Percentiles rank a stretch among this genome's conserved stretches.
These are phyloP conservation scores for Lepidurus arcticus DNA, from an alignment of 1,140 invertebrate genomes.

Conservation along the genomic window DNA sequence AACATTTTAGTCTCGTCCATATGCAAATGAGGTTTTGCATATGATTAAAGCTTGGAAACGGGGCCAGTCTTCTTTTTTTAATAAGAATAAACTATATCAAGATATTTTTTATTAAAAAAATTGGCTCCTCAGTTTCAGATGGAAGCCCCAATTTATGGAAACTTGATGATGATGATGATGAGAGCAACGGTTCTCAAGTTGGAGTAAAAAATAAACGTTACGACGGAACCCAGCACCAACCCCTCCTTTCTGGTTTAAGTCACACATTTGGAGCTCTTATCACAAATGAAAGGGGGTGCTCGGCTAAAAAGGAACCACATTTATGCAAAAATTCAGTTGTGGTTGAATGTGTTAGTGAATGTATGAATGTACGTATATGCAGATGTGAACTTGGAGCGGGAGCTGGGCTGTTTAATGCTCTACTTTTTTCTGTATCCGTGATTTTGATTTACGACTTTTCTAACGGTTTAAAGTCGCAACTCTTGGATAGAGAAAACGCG, in stretches of 20 bases:
- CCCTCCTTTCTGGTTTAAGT: not conserved
- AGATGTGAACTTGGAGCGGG: slow-evolving; percentile 8
- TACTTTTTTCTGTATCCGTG: slow-evolving; percentile 9
- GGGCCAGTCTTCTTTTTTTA: not conserved
- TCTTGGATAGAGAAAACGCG: slow-evolving; percentile 15
- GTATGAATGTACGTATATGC: not conserved
- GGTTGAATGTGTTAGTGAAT: slow-evolving; percentile 11
- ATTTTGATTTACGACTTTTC: slow-evolving; percentile 22
- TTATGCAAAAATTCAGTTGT: slow-evolving; percentile 15
- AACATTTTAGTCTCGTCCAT: slow-evolving; percentile 8
- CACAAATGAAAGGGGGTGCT: not conserved
- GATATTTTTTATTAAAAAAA: not conserved
- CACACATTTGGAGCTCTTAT: slow-evolving; percentile 2
- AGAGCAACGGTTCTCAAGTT: not conserved
- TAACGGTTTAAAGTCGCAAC: slow-evolving; percentile 13
- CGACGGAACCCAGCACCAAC: not conserved
- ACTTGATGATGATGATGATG: slow-evolving; percentile 20
- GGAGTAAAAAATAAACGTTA: not conserved
- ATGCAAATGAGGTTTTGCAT: slow-evolving; percentile 12
- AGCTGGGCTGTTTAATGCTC: not conserved
- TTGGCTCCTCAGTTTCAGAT: not conserved
- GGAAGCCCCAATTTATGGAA: not conserved
- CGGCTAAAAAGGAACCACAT: not conserved
- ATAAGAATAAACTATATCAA: too few relatives aligned
- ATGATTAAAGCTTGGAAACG: not conserved